Conservation (phyloP, 2,113 vertebrate genomes). For the Pedetes capensis region DNA sequence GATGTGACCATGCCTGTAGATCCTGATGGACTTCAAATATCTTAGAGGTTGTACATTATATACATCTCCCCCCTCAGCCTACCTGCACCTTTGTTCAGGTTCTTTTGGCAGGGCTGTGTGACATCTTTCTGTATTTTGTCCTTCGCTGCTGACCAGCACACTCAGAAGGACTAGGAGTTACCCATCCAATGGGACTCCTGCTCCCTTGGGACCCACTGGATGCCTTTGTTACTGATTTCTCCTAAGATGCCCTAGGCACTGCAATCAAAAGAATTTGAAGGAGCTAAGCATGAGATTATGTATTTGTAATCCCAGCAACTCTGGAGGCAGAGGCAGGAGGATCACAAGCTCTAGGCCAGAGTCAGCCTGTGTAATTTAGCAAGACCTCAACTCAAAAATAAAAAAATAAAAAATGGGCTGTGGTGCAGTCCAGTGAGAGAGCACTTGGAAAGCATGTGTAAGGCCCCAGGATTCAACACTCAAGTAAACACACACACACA, state of each 20-base stretch:
- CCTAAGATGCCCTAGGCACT: neutral
- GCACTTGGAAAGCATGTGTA: too few species aligned
- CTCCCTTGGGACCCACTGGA: neutral
- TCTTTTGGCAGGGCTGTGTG: neutral
- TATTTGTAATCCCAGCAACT: too few species aligned
- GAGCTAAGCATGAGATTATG: too few species aligned
- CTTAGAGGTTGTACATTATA: neutral
- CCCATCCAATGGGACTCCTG: neutral
- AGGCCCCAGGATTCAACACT: too few species aligned
- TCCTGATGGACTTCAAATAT: neutral
- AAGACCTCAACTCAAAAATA: too few species aligned
- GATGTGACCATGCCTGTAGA: neutral
- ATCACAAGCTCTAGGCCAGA: too few species aligned
- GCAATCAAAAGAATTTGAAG: neutral
- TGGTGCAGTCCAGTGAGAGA: too few species aligned
- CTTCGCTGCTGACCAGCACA: neutral
- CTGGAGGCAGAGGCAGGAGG: too few species aligned
- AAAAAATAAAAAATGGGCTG: too few species aligned
- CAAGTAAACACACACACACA: too few species aligned
- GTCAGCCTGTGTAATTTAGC: too few species aligned
- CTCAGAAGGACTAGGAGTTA: neutral
- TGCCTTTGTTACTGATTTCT: neutral
- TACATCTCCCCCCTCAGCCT: neutral
- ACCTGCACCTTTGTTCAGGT: neutral
- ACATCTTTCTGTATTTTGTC: neutral